phyloP scores from a whole-genome alignment of 2,113 vertebrate genomes.

The Anthoscopus minutus region DNA sequence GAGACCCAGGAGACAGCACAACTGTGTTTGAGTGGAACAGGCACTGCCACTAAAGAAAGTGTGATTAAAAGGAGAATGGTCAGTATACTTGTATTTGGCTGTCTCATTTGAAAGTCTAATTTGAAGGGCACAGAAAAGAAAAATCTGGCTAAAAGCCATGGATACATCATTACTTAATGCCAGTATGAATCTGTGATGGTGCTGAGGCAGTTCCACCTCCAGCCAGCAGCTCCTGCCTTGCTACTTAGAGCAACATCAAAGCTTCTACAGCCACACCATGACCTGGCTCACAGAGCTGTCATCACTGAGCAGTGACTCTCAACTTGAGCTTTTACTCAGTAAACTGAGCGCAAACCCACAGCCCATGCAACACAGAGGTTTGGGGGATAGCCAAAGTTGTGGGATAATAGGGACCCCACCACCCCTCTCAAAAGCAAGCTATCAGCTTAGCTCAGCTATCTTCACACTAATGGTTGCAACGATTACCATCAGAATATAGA shows the following conservation, averaged over 20 bases:
- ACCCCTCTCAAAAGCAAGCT: not conserved
- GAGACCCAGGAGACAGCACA: not conserved
- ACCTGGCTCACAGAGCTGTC: not conserved
- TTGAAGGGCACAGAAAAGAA: not conserved
- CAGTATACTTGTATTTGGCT: not conserved
- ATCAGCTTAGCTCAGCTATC: not conserved
- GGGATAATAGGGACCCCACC: not conserved
- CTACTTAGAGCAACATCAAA: not conserved
- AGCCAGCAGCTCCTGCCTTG: not conserved
- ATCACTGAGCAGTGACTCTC: not conserved
- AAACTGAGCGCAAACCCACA: not conserved
- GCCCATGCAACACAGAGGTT: not conserved
- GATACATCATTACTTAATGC: not conserved
- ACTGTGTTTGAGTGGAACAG: not conserved
- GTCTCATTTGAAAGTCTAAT: not conserved
- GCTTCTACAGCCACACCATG: rapidly evolving
- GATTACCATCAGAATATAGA: not conserved
- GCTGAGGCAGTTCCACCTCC: not conserved
- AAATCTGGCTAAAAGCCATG: not conserved
- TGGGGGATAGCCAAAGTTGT: not conserved
- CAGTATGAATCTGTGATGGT: rapidly evolving
- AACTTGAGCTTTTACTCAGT: not conserved
- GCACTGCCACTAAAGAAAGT: not conserved
- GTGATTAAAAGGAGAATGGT: not conserved
- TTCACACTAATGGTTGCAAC: not conserved